phyloP scores from a whole-genome alignment of 2,113 vertebrate genomes.

The Nannobrachium achirus region DNA sequence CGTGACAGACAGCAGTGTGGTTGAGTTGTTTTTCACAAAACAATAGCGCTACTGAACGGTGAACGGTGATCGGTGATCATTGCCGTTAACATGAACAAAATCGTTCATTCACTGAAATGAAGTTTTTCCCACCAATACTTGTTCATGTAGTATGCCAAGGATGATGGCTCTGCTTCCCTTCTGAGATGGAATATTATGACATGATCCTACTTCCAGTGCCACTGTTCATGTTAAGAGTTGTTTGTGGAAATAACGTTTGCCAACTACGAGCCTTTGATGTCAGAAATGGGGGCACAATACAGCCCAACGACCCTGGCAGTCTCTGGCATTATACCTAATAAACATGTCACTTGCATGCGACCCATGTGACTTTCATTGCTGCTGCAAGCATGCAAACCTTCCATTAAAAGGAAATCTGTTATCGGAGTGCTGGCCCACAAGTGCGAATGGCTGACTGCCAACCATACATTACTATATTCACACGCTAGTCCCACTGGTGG shows the following conservation, averaged over 20 bases:
- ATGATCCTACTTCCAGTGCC: background rate
- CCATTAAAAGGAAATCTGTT: background rate
- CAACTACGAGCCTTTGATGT: background rate
- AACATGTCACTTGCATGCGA: too few relatives aligned
- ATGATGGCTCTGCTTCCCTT: background rate
- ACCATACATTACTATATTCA: background rate
- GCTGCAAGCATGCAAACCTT: too few relatives aligned
- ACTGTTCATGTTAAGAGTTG: background rate
- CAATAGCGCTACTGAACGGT: too few relatives aligned
- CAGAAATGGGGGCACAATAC: background rate
- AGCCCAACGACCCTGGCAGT: background rate
- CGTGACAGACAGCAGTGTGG: too few relatives aligned
- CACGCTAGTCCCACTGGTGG: background rate
- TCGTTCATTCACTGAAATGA: too few relatives aligned
- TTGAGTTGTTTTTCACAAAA: too few relatives aligned
- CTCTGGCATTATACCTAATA: background rate
- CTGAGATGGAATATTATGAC: background rate
- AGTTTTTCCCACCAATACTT: too few relatives aligned
- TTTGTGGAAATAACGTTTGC: background rate
- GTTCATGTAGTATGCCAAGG: background rate
- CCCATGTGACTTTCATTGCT: too few relatives aligned
- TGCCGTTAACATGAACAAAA: too few relatives aligned
- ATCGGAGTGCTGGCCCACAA: background rate
- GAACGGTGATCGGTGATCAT: too few relatives aligned
- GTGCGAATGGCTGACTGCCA: background rate